Evolutionary conservation across 1,140 invertebrate species (phyloP).

Genomic region (Drosophila oshimai): DNA sequence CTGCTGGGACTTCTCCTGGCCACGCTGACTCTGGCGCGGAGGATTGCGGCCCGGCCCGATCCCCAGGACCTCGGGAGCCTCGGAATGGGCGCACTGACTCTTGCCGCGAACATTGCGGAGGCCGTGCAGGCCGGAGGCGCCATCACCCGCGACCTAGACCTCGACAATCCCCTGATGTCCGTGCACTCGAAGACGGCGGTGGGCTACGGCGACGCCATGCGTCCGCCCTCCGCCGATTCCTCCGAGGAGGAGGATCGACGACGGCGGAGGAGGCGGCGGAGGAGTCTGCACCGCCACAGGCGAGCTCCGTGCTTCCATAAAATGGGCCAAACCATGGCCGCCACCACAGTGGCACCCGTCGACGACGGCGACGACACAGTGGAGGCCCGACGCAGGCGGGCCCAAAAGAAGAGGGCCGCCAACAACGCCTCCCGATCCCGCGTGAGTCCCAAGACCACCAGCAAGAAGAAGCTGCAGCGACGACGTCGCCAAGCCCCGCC

Average conservation of each 20-base stretch:
- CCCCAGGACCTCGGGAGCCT: constrained; percentile 44
- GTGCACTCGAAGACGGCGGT: constrained; percentile 40
- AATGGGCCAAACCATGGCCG: constrained; percentile 37
- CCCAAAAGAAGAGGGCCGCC: constrained; percentile 47
- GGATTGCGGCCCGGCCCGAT: not conserved
- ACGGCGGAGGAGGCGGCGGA: not conserved
- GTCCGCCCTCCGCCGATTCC: constrained; percentile 3
- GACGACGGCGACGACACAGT: constrained; percentile 61
- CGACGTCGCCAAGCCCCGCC: constrained; percentile 22
- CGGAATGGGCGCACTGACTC: constrained; percentile 32
- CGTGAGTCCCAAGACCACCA: constrained; percentile 24
- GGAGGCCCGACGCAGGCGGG: constrained; percentile 45
- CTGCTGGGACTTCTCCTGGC: constrained; percentile 2
- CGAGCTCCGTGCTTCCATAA: constrained; percentile 50
- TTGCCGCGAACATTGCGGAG: constrained; percentile 41
- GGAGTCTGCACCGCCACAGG: constrained; percentile 13
- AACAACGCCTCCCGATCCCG: constrained; percentile 48
- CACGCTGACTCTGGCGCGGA: not conserved
- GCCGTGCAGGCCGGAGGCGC: constrained; percentile 45
- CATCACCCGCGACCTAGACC: constrained; percentile 7
- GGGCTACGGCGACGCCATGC: constrained; percentile 65
- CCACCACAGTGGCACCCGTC: constrained; percentile 11
- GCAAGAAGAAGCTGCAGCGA: constrained; percentile 46
- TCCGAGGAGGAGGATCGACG: constrained; percentile 51
- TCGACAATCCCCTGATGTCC: constrained; percentile 45